phyloP scores from a whole-genome alignment of 2,797 vertebrate species.

The Molothrus aeneus region DNA sequence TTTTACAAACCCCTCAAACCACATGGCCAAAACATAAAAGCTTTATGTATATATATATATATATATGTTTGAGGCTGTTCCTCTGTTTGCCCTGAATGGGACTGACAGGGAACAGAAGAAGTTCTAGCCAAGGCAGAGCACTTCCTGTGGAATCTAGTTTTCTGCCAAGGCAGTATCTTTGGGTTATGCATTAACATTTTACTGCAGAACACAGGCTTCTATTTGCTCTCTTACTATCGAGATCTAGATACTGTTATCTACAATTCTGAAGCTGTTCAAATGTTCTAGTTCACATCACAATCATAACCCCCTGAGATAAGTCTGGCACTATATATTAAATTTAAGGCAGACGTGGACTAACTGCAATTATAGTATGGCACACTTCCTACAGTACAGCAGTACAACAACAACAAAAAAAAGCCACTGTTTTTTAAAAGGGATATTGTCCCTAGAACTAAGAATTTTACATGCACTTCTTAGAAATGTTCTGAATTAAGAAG shows the following conservation, averaged over 20 bases:
- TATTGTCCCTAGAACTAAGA: not conserved
- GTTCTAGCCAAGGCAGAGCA: not conserved
- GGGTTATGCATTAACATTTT: not conserved
- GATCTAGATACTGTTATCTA: not conserved
- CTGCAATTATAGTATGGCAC: not conserved
- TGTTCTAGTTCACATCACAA: not conserved
- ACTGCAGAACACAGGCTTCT: not conserved
- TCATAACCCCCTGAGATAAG: not conserved
- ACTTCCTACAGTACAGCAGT: not conserved
- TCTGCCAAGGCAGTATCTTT: not conserved
- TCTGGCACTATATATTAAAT: not conserved
- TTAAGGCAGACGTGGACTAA: not conserved
- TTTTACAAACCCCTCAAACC: not conserved
- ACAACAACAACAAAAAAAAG: not conserved
- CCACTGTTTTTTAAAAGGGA: not conserved
- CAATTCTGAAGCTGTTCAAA: not conserved
- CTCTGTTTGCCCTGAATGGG: not conserved
- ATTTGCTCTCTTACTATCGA: not conserved
- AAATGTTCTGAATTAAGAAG: not conserved
- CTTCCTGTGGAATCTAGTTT: not conserved
- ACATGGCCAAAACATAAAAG: not conserved
- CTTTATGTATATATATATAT: rapidly evolving
- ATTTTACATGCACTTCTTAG: not conserved
- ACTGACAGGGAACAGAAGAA: not conserved
- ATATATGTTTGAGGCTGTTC: not conserved